Percentiles rank a stretch among this genome's conserved stretches.
Evolutionary conservation across 1,140 invertebrate species (phyloP).

Genomic region (Aphaenogaster rudis): DNA sequence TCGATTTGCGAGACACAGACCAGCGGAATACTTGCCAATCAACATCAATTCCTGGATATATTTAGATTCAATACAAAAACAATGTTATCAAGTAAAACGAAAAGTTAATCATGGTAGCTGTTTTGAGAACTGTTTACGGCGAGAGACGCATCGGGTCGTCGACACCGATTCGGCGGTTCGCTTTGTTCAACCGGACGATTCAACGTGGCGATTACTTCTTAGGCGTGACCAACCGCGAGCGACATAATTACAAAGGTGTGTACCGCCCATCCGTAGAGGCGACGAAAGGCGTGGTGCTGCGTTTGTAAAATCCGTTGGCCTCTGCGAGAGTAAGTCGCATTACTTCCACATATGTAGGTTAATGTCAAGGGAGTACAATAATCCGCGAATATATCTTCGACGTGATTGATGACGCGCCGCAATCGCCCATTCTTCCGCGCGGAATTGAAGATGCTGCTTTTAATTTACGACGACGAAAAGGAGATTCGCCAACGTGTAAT

Average conservation of each 20-base stretch:
- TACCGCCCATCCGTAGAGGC: conserved; percentile 48
- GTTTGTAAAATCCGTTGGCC: conserved; percentile 64
- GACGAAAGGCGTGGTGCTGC: conserved; percentile 69
- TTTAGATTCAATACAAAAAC: not conserved
- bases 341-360: conserved; percentile 79
- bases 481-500: conserved; percentile 36
- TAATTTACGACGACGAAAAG: conserved; percentile 54
- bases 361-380: conserved; percentile 82
- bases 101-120: not conserved
- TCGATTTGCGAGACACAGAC: not conserved
- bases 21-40: not conserved
- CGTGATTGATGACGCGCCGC: conserved; percentile 81
- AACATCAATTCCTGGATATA: not conserved
- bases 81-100: not conserved
- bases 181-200: conserved; percentile 28
- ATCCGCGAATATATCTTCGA: conserved; percentile 65
- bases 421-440: conserved; percentile 73
- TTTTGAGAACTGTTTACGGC: not conserved
- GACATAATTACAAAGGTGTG: conserved; percentile 70
- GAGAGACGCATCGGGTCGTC: not conserved
- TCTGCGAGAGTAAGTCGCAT: conserved; percentile 51
- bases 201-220: conserved; percentile 55
- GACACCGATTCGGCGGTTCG: conserved; percentile 29
- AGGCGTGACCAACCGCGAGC: conserved; percentile 61
- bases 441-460: conserved; percentile 62